Evolutionary conservation across 1,140 invertebrate species (phyloP).

Genomic region (Luehdorfia chinensis): DNA sequence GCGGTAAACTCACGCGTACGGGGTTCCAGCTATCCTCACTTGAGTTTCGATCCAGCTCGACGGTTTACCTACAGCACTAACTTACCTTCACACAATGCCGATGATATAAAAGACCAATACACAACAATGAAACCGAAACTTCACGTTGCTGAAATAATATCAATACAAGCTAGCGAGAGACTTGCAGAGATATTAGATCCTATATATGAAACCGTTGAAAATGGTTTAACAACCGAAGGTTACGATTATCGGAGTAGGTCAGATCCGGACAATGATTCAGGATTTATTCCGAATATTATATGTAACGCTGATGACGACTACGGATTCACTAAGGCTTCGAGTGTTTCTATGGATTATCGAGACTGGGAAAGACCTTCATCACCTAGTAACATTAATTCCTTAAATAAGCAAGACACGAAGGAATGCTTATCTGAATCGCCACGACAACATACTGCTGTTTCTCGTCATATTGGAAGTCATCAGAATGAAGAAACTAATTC

Average conservation of each 20-base stretch:
- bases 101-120: conserved; percentile 42
- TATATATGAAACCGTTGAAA: conserved; percentile 60
- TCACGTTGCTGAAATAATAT: conserved; percentile 66
- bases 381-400: conserved; percentile 41
- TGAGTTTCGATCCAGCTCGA: conserved; percentile 41
- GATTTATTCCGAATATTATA: conserved; percentile 34
- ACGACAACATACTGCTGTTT: too few relatives aligned
- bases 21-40: conserved; percentile 37
- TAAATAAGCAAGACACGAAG: conserved; percentile 32
- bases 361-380: conserved; percentile 54
- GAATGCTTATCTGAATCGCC: too few relatives aligned
- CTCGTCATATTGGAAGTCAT: too few relatives aligned
- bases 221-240: conserved; percentile 41
- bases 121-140: conserved; percentile 45
- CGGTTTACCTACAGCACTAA: conserved; percentile 60
- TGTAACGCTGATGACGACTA: conserved; percentile 48
- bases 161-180: conserved; percentile 59
- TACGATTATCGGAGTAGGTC: conserved; percentile 47
- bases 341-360: conserved; percentile 48
- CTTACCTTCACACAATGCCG: conserved; percentile 27
- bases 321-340: conserved; percentile 54
- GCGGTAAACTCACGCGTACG: conserved; percentile 58
- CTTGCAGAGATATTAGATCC: conserved; percentile 67
- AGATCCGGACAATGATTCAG: conserved; percentile 40
- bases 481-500: not conserved